Evolutionary conservation across 2,888 invertebrate species (phyloP).

Genomic region (Morpho achilles): DNA sequence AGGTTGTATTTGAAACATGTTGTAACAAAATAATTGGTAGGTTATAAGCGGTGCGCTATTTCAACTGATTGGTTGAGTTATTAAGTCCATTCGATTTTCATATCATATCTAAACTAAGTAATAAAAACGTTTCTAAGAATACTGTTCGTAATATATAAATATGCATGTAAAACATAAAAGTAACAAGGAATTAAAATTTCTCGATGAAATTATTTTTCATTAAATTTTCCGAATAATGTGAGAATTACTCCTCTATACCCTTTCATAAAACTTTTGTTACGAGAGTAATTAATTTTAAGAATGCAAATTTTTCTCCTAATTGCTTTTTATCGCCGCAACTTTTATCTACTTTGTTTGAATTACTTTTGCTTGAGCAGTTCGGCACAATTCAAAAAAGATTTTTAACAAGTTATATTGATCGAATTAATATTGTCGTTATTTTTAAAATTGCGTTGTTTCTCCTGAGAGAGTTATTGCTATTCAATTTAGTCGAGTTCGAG

Average conservation of each 20-base stretch:
- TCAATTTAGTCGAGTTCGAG: too few species aligned
- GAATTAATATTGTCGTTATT: conserved; percentile 7
- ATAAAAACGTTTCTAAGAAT: too few species aligned
- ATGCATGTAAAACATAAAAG: too few species aligned
- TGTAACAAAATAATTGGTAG: too few species aligned
- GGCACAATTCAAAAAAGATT: conserved; percentile 52
- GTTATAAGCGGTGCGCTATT: too few species aligned
- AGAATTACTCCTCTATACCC: conserved; percentile 46
- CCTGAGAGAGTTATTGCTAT: too few species aligned
- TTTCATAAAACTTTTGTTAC: conserved; percentile 66
- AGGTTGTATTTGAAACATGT: too few species aligned
- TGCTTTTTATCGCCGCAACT: conserved; percentile 72
- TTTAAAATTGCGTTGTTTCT: not conserved
- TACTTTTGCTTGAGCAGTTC: conserved; percentile 66
- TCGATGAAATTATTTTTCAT: conserved; percentile 7
- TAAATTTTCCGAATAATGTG: conserved; percentile 8
- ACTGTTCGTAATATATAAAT: too few species aligned
- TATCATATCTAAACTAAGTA: too few species aligned
- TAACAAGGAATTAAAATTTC: conserved; percentile 2
- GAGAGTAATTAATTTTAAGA: conserved; percentile 75
- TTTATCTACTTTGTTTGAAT: conserved; percentile 77
- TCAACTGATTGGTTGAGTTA: too few species aligned
- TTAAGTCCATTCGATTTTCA: too few species aligned
- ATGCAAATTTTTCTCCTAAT: conserved; percentile 77
- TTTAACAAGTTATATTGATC: conserved; percentile 45